phyloP scores from a whole-genome alignment of 2,113 vertebrate genomes.

The Onychostruthus taczanowskii region DNA sequence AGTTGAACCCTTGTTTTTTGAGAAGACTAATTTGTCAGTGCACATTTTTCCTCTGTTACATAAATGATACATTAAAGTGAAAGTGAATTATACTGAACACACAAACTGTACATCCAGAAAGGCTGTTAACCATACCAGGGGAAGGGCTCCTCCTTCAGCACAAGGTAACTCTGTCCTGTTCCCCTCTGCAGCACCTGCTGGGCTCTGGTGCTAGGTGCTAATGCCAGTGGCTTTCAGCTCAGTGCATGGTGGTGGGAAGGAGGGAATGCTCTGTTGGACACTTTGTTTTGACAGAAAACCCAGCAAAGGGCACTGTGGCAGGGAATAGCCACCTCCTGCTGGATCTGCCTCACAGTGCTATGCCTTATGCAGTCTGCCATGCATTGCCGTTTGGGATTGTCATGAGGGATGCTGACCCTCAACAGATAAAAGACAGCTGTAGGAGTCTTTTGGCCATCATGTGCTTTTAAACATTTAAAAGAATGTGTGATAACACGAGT shows the following conservation, averaged over 20 bases:
- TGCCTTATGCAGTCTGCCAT: not conserved
- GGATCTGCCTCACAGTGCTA: not conserved
- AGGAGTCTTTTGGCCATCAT: not conserved
- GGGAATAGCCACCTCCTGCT: not conserved
- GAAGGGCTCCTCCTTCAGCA: not conserved
- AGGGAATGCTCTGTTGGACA: not conserved
- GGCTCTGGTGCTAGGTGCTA: not conserved
- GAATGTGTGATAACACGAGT: not conserved
- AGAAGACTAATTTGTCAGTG: slow-evolving; percentile 49
- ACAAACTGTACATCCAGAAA: not conserved
- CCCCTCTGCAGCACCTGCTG: not conserved
- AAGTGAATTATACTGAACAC: not conserved
- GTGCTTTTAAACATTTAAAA: not conserved
- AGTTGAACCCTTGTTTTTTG: slow-evolving; percentile 33
- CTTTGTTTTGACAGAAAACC: not conserved
- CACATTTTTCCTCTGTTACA: not conserved
- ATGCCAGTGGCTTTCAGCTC: not conserved
- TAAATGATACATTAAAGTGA: slow-evolving; percentile 51
- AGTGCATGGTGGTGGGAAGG: not conserved
- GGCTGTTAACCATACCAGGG: not conserved
- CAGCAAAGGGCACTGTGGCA: not conserved
- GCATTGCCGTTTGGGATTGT: not conserved
- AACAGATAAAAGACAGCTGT: not conserved
- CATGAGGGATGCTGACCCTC: not conserved
- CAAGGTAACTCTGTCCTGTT: not conserved